Percentiles rank a stretch among this genome's conserved stretches.
Conservation (phyloP, 2,888 invertebrate species). For the Hirtodrosophila alboralis region DNA sequence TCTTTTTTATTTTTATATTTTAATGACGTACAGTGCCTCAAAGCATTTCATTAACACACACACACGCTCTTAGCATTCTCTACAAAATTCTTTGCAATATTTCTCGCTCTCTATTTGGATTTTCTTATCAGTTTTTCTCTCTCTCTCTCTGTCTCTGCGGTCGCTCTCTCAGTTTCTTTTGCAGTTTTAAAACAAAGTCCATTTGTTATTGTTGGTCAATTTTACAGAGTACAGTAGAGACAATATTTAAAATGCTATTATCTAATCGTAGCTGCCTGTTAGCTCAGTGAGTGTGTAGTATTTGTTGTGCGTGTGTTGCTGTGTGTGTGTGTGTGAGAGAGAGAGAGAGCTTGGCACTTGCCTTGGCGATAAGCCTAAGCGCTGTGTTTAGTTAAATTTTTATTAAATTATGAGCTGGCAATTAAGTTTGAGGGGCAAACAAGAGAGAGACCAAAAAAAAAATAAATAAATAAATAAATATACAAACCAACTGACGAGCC, state of each 20-base stretch:
- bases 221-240: conserved; percentile 71
- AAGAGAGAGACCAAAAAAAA: conserved; percentile 6
- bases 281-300: conserved; percentile 13
- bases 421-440: conserved; percentile 46
- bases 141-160: not conserved
- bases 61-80: not conserved
- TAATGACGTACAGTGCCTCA: no score
- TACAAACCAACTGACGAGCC: conserved; percentile 31
- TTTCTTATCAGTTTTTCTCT: not conserved
- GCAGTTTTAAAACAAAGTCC: conserved; percentile 71
- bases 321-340: conserved; percentile 11
- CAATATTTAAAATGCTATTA: conserved; percentile 70
- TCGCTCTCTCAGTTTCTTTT: conserved; percentile 9
- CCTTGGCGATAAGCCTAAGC: conserved; percentile 64
- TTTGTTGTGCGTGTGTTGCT: conserved; percentile 4
- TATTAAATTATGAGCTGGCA: conserved; percentile 54
- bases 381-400: conserved; percentile 52
- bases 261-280: conserved; percentile 57
- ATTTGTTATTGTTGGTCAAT: conserved; percentile 67
- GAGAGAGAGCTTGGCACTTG: conserved; percentile 25
- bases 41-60: conserved; percentile 16
- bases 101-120: not conserved
- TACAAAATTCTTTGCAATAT: conserved; percentile 1
- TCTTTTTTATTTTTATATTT: not conserved
- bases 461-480: conserved; percentile 5